Conservation (phyloP, 2,113 vertebrate species). For the Cryptoleucopteryx plumbea region DNA sequence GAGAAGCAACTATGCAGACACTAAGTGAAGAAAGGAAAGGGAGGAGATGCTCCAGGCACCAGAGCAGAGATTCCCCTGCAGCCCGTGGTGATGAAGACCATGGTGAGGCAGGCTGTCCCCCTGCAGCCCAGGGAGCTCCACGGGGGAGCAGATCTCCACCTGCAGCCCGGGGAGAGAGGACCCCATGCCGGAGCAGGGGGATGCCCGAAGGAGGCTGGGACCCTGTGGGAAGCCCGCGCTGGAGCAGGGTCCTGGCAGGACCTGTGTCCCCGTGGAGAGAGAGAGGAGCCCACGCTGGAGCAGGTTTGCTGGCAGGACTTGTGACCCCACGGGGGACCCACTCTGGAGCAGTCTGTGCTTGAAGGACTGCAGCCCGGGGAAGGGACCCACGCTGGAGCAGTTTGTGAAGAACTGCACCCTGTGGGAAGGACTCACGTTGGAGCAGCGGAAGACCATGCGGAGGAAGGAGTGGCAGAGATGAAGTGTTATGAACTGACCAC, state of each 20-base stretch:
- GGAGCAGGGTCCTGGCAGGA: background rate
- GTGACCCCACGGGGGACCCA: accelerated
- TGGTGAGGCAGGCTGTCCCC: background rate
- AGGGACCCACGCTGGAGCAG: accelerated
- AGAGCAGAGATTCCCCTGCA: background rate
- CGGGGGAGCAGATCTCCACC: no score
- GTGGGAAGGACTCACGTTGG: accelerated
- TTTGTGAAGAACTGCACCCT: accelerated
- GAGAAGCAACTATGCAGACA: background rate
- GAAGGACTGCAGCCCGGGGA: background rate
- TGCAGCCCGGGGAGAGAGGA: no score
- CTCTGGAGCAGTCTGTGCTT: background rate
- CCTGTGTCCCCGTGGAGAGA: no score
- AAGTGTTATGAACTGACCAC: background rate
- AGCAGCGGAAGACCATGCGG: background rate
- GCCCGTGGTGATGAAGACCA: accelerated
- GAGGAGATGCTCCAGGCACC: accelerated
- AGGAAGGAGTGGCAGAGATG: background rate
- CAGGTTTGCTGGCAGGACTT: background rate
- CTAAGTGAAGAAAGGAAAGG: no score
- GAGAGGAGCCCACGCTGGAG: background rate
- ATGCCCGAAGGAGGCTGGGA: no score
- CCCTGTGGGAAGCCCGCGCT: no score
- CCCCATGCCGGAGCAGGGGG: no score
- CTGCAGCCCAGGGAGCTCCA: background rate